These are phyloP conservation scores for Eupithecia dodoneata DNA, from an alignment of 2,888 invertebrate species.

Conservation along the genomic window DNA sequence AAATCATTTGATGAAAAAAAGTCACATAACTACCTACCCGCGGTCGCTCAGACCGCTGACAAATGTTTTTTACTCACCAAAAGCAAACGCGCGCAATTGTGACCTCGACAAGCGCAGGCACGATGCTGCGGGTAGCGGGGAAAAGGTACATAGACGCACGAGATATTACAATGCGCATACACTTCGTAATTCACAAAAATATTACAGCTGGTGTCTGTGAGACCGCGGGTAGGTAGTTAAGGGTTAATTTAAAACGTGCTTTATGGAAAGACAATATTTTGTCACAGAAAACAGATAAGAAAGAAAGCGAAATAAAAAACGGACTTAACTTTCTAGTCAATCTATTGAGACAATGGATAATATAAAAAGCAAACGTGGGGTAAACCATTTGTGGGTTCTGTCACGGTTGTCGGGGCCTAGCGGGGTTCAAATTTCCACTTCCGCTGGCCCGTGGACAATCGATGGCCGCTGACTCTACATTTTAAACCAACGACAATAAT, in stretches of 20 bases:
- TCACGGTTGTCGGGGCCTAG: conserved; percentile 74
- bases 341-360: conserved; percentile 45
- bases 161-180: too few relatives aligned
- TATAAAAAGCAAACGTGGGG: conserved; percentile 63
- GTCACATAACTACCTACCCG: too few relatives aligned
- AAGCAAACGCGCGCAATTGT: too few relatives aligned
- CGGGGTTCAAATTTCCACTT: conserved; percentile 79
- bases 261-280: conserved; percentile 28
- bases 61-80: too few relatives aligned
- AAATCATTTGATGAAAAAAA: too few relatives aligned
- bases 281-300: background rate
- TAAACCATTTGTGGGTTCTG: conserved; percentile 74
- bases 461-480: conserved; percentile 74
- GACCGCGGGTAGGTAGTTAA: too few relatives aligned
- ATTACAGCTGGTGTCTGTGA: too few relatives aligned
- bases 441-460: conserved; percentile 77
- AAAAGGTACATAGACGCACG: too few relatives aligned
- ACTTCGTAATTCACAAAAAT: too few relatives aligned
- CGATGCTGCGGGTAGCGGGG: too few relatives aligned
- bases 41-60: too few relatives aligned
- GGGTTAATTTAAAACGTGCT: conserved; percentile 33
- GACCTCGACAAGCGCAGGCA: too few relatives aligned
- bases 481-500: conserved; percentile 74
- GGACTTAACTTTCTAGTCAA: conserved; percentile 42
- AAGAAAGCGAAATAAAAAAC: conserved; percentile 7